Base-by-base conservation (phyloP, 2,888 invertebrate species). In the Bombylius discolor region DNA sequence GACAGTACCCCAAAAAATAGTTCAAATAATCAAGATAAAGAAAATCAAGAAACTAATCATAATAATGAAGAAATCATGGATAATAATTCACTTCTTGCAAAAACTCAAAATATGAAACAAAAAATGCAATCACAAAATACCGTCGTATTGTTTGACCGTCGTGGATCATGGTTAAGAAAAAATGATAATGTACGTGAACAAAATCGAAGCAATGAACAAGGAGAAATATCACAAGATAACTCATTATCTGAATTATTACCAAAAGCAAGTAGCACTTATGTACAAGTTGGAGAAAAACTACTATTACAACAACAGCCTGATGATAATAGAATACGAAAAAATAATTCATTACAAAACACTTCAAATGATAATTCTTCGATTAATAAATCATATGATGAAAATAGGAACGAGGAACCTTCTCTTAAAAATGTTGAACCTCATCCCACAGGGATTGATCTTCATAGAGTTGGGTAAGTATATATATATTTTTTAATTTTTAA, bases 401-500 rank as follows among this genome's bases (percentile, higher is more conserved):
- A 71, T 9, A 11, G 39, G 11, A 42, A 42, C 11, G 39, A 42
- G 4, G 12, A 42, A 11, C 8, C 8, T 42, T 11, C 11, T 11
- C 4, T 5, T 11, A 4, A 11, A 11, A 42, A 42, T 42, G 11
- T 4, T 11, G 5, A 76, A 4, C 77, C 79, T 0, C 85, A 87
- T 68, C 84, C 87, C 1, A 82, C 89, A 0, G 89, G 92, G 3
- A 84, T 96, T 7, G 79, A 81, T 8, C 75, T 93, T 47, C 82
- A 81, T 0, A 78, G 93, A 0, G 82, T 77, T 0, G 96, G 94
- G 7, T 67, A 59, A 49, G 13, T 6, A 36, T 46, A 32, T 12
- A 34, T 31, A 46, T 39, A 47, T 49, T 2, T n/a, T n/a, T 49
- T 1, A n/a, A 12, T 2, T 23, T 23, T 23, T 2, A 23, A 23